Conservation (phyloP, 2,888 invertebrate genomes). For the Slavum lentiscoides region DNA sequence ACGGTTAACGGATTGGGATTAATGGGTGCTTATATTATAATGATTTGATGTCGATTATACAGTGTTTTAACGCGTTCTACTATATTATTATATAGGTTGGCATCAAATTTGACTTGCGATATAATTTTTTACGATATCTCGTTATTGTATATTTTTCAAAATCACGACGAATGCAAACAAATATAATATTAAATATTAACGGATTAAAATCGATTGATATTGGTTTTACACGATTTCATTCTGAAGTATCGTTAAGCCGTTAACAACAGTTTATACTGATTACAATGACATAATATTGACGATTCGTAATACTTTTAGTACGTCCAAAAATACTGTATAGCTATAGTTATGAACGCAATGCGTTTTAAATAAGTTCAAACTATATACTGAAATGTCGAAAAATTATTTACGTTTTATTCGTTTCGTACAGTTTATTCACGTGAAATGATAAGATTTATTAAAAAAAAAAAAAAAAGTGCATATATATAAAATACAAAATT, state of each 20-base stretch:
- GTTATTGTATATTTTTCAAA: background rate
- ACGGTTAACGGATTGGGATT: constrained; percentile 47
- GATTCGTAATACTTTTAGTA: background rate
- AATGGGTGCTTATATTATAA: constrained; percentile 47
- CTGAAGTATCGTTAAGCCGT: background rate
- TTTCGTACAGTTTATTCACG: too few species aligned
- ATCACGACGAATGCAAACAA: background rate
- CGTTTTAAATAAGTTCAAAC: background rate
- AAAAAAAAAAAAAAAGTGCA: too few species aligned
- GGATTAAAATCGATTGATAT: background rate
- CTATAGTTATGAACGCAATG: too few species aligned
- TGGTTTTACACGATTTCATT: background rate
- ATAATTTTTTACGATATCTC: background rate
- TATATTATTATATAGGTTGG: background rate
- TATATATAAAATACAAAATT: too few species aligned
- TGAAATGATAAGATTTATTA: too few species aligned
- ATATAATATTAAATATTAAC: background rate
- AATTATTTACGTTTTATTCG: too few species aligned
- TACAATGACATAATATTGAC: background rate
- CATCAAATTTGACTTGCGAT: constrained; percentile 1
- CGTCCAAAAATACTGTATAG: background rate
- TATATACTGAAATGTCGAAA: background rate
- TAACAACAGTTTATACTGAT: background rate
- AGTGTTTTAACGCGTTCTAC: background rate
- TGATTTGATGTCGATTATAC: constrained; percentile 48